Evolutionary conservation across 2,888 invertebrate genomes (phyloP).

Genomic region (Andrena marginata): DNA sequence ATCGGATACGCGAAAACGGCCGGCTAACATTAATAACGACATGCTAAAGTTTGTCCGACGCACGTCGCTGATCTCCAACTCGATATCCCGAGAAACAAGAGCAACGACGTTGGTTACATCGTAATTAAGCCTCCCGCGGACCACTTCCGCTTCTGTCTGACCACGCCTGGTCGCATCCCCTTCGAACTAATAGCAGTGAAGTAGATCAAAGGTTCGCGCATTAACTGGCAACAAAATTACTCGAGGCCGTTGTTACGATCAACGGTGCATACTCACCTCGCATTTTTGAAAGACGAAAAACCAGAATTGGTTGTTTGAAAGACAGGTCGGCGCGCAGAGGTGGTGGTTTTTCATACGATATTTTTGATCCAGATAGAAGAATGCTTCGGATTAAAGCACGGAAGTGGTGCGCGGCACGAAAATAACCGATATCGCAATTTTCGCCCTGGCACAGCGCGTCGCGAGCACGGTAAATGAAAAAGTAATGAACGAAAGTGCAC

Average conservation of each 20-base stretch:
- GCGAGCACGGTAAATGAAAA: conserved; percentile 39
- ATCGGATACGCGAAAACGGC: conserved; percentile 70
- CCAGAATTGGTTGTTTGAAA: too few relatives aligned
- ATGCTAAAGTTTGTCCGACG: conserved; percentile 67
- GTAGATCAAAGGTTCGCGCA: conserved; percentile 46
- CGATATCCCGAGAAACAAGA: conserved; percentile 64
- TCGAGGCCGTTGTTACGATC: conserved; percentile 6
- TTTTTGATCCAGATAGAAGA: not conserved
- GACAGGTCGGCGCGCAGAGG: not conserved
- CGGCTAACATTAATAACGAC: conserved; percentile 70
- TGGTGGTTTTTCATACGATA: not conserved
- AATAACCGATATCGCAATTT: conserved; percentile 28
- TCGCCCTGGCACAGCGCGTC: not conserved
- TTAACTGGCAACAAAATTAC: conserved; percentile 23
- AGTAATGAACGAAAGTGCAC: conserved; percentile 44
- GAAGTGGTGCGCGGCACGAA: conserved; percentile 4
- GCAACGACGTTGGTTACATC: conserved; percentile 66
- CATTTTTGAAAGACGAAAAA: not conserved
- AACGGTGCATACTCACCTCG: not conserved
- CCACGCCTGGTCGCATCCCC: conserved; percentile 19
- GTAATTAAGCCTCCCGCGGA: conserved; percentile 61
- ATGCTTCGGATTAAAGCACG: conserved; percentile 25
- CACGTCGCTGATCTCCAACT: conserved; percentile 58
- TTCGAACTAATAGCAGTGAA: not conserved
- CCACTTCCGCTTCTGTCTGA: conserved; percentile 56